Percentiles rank a stretch among this genome's conserved stretches.
phyloP scores from a whole-genome alignment of 2,888 invertebrate genomes.

The Endotricha flammealis region DNA sequence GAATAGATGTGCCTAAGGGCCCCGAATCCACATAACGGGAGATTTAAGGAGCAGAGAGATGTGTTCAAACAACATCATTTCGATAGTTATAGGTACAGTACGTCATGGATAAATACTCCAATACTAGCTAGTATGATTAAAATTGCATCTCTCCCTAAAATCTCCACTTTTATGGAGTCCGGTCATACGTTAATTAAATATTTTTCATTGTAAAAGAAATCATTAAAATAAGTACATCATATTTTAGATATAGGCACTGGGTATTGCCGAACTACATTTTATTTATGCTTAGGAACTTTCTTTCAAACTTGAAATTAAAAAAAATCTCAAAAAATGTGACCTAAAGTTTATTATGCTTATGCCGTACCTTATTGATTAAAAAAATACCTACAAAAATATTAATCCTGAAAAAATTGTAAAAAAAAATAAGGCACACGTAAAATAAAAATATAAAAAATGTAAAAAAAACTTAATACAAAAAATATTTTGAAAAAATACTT shows the following conservation, averaged over 20 bases:
- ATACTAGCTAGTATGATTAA: no score
- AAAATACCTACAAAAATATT: slow-evolving; percentile 15
- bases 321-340: no score
- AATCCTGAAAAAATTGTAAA: slow-evolving; percentile 12
- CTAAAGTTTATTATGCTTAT: no score
- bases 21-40: no score
- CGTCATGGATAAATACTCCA: no score
- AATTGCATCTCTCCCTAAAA: no score
- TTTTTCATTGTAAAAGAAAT: slow-evolving; percentile 1
- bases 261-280: slow-evolving; percentile 18
- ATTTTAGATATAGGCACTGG: slow-evolving; percentile 15
- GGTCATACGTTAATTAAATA: no score
- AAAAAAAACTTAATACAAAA: slow-evolving; percentile 7
- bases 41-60: no score
- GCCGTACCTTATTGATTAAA: slow-evolving; percentile 16
- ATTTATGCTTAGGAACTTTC: slow-evolving; percentile 32
- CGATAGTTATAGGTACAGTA: no score
- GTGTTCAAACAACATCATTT: no score
- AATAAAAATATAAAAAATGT: slow-evolving; percentile 16
- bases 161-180: no score
- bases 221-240: slow-evolving; percentile 4
- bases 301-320: slow-evolving; percentile 18
- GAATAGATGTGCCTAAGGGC: no score
- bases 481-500: slow-evolving; percentile 1
- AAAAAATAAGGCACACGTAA: slow-evolving; percentile 10